phyloP scores from a whole-genome alignment of 2,888 invertebrate genomes.

The Esperia sulphurella region DNA sequence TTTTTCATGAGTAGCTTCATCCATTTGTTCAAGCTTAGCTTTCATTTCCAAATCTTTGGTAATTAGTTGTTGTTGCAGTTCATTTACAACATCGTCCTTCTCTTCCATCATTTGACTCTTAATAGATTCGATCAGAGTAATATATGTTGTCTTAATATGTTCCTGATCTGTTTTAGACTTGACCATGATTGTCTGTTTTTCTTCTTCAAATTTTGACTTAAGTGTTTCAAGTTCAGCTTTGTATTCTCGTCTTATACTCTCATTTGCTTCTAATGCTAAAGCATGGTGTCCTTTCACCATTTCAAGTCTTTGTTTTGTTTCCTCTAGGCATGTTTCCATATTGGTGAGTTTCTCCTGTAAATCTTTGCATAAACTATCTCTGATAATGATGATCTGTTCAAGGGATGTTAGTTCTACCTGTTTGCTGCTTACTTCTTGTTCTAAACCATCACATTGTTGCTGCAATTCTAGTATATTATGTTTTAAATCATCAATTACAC shows the following conservation, averaged over 20 bases:
- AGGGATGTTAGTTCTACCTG: constrained; percentile 62
- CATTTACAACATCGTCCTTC: constrained; percentile 52
- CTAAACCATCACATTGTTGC: constrained; percentile 53
- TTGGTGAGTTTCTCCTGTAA: constrained; percentile 62
- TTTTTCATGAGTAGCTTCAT: constrained; percentile 67
- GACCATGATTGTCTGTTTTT: constrained; percentile 55
- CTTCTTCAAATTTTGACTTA: constrained; percentile 66
- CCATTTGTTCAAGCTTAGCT: constrained; percentile 68
- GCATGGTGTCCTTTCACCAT: constrained; percentile 75
- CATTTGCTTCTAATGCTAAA: constrained; percentile 70
- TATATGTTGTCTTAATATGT: constrained; percentile 52
- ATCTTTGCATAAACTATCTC: constrained; percentile 68
- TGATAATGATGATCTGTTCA: constrained; percentile 64
- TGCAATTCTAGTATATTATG: constrained; percentile 47
- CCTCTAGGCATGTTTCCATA: constrained; percentile 52
- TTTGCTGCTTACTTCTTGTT: constrained; percentile 59
- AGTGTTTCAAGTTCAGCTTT: constrained; percentile 66
- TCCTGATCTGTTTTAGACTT: constrained; percentile 62
- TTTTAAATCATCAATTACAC: constrained; percentile 37
- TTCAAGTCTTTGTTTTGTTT: constrained; percentile 65
- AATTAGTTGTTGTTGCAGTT: constrained; percentile 49
- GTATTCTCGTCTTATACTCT: constrained; percentile 71
- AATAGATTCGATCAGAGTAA: constrained; percentile 47
- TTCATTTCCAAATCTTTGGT: constrained; percentile 63
- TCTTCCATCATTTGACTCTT: constrained; percentile 55